Conservation (phyloP, 2,888 invertebrate species). For the Spodoptera picta region DNA sequence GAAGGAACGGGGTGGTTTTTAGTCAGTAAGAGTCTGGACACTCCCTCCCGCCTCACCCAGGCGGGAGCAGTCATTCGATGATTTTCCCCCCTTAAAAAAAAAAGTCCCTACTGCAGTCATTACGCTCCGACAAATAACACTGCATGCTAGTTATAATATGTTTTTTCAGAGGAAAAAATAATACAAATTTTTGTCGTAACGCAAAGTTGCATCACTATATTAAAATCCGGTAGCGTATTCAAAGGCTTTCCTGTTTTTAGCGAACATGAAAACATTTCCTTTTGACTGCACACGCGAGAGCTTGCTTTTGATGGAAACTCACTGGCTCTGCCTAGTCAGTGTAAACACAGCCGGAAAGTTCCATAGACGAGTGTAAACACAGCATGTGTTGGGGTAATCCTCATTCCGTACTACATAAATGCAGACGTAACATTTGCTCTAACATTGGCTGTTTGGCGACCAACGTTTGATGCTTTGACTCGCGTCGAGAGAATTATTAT, state of each 20-base stretch:
- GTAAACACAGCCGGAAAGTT: constrained; percentile 43
- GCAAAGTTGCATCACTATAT: constrained; percentile 4
- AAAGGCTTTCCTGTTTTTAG: constrained; percentile 29
- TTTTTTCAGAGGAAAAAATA: background rate
- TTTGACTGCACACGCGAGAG: constrained; percentile 18
- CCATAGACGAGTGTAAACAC: constrained; percentile 34
- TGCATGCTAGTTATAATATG: background rate
- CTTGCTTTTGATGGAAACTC: constrained; percentile 27
- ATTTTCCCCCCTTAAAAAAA: too few species aligned
- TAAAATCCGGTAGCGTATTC: constrained; percentile 4
- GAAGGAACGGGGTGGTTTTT: too few species aligned
- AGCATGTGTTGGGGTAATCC: constrained; percentile 24
- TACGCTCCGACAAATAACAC: too few species aligned
- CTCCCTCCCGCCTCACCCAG: too few species aligned
- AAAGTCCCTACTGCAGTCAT: too few species aligned
- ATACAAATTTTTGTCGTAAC: constrained; percentile 3
- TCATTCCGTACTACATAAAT: constrained; percentile 10
- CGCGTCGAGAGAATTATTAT: constrained; percentile 18
- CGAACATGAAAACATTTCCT: constrained; percentile 30
- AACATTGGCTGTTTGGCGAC: constrained; percentile 22
- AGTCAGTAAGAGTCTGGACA: too few species aligned
- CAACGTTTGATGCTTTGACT: constrained; percentile 15
- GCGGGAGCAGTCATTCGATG: too few species aligned
- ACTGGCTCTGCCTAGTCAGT: constrained; percentile 16
- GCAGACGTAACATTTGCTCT: constrained; percentile 24